Conservation (phyloP, 64 coral and sea anemone genomes). For the Dendronephthya gigantea region DNA sequence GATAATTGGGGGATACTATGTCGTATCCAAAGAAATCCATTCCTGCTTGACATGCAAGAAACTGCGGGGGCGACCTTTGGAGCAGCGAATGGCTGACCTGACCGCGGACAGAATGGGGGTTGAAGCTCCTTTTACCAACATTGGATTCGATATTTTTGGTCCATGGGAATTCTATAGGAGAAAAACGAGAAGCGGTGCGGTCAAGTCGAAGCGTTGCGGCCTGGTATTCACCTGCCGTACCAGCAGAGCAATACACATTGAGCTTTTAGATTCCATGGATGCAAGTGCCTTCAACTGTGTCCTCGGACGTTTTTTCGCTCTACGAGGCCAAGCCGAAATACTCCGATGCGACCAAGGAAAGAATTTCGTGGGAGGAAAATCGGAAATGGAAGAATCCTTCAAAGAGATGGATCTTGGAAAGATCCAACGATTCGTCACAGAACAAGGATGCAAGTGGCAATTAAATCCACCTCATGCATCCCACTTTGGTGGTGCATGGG, state of each 20-base stretch:
- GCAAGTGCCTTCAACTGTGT: background rate
- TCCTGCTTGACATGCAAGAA: background rate
- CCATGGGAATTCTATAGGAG: background rate
- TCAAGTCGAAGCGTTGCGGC: background rate
- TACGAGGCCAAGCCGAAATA: background rate
- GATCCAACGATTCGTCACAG: too few relatives aligned
- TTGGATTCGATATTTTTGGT: background rate
- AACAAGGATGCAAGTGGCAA: too few relatives aligned
- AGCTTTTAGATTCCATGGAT: background rate
- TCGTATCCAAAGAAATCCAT: background rate
- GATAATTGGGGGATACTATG: background rate
- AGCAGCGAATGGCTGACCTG: background rate
- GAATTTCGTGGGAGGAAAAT: too few relatives aligned
- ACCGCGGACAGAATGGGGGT: background rate
- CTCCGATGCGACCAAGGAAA: background rate
- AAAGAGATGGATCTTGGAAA: too few relatives aligned
- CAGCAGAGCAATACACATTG: slow-evolving; percentile 7
- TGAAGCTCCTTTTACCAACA: background rate
- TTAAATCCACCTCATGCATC: too few relatives aligned
- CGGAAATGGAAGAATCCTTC: too few relatives aligned
- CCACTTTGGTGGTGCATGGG: background rate
- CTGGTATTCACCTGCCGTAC: background rate
- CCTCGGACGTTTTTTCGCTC: too few relatives aligned
- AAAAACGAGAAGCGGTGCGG: background rate
- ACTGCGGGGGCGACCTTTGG: background rate